These are phyloP conservation scores for Sebastes minor DNA, from an alignment of 2,797 vertebrate genomes.

Conservation along the genomic window DNA sequence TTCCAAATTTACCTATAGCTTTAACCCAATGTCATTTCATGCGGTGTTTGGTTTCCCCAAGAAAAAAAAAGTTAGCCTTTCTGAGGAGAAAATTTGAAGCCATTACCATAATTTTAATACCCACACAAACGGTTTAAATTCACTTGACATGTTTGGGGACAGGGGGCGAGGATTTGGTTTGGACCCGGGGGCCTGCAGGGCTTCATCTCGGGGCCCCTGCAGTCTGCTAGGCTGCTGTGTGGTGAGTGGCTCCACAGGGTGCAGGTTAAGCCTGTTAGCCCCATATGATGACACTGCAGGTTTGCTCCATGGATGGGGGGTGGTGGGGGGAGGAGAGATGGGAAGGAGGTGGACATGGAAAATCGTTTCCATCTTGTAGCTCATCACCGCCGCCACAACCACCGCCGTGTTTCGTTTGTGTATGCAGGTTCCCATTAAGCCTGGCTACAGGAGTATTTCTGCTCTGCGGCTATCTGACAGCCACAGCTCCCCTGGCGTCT, in stretches of 20 bases:
- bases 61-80: background rate
- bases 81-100: background rate
- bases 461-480: conserved; percentile 45
- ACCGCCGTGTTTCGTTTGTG: conserved; percentile 32
- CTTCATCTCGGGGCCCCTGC: conserved; percentile 33
- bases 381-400: background rate
- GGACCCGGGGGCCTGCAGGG: conserved; percentile 22
- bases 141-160: conserved; percentile 30
- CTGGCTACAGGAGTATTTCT: conserved; percentile 42
- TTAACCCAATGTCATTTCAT: conserved; percentile 9
- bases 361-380: conserved; percentile 32
- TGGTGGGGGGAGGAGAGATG: background rate
- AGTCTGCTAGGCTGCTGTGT: conserved; percentile 40
- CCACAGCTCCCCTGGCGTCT: conserved; percentile 60
- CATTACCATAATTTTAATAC: conserved; percentile 36
- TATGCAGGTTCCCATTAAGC: conserved; percentile 52
- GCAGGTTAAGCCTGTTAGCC: conserved; percentile 69
- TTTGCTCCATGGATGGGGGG: conserved; percentile 2
- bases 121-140: conserved; percentile 44
- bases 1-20: conserved; percentile 39
- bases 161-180: conserved; percentile 34
- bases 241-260: conserved; percentile 51
- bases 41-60: conserved; percentile 20
- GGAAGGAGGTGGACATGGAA: conserved; percentile 28
- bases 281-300: conserved; percentile 47